Evolutionary conservation across 2,797 vertebrate species (phyloP).

Genomic region (Stomatorhinus walkeri): DNA sequence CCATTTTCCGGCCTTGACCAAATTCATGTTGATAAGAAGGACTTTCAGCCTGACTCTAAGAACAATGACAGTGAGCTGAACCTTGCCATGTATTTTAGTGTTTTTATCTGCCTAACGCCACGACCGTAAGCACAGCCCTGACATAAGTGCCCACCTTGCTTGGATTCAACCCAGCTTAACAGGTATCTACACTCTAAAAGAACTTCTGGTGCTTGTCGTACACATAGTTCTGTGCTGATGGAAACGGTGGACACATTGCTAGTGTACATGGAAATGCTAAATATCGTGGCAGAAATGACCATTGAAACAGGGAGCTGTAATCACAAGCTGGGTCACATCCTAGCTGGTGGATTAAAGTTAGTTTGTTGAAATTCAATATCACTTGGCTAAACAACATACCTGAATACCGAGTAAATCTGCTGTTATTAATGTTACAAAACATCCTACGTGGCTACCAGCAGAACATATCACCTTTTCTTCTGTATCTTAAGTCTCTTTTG

Average conservation of each 20-base stretch:
- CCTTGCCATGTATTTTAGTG: neutral
- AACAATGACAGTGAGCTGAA: neutral
- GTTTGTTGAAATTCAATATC: neutral
- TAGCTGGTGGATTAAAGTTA: neutral
- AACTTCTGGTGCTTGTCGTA: neutral
- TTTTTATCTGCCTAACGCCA: neutral
- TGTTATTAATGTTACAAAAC: neutral
- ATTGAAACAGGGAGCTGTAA: neutral
- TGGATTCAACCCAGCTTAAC: neutral
- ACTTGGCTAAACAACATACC: neutral
- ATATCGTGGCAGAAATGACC: neutral
- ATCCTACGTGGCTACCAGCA: neutral
- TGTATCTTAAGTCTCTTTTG: neutral
- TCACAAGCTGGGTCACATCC: neutral
- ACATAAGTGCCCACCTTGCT: neutral
- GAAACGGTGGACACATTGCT: neutral
- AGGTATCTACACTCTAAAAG: neutral
- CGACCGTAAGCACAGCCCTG: neutral
- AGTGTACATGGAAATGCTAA: neutral
- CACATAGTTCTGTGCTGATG: neutral
- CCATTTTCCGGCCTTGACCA: neutral
- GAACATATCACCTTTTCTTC: neutral
- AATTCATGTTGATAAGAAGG: neutral
- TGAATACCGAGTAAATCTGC: neutral
- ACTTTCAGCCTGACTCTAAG: neutral